These are phyloP conservation scores for Monochamus saltuarius DNA, from an alignment of 1,140 invertebrate species.

Conservation along the genomic window DNA sequence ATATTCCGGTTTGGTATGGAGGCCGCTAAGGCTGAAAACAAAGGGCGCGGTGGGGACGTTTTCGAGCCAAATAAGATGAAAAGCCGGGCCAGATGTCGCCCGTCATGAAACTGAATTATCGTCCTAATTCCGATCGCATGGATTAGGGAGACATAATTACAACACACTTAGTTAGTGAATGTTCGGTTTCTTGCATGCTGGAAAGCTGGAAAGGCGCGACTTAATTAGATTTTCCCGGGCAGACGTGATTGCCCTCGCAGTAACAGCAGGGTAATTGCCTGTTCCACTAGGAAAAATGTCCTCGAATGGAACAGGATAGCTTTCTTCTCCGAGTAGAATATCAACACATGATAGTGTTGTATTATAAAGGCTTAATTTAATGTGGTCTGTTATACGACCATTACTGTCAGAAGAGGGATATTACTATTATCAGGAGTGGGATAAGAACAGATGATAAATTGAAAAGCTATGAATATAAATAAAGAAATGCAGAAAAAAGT, in stretches of 20 bases:
- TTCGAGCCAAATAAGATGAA: neutral
- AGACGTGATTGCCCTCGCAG: conserved; percentile 27
- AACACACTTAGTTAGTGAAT: conserved; percentile 27
- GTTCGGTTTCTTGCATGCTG: conserved; percentile 25
- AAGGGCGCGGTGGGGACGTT: neutral
- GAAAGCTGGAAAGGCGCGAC: conserved; percentile 11
- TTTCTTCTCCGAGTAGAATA: too few species aligned
- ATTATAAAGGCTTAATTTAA: too few species aligned
- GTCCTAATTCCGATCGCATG: conserved; percentile 35
- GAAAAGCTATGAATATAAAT: too few species aligned
- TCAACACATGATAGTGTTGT: too few species aligned
- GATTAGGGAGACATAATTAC: conserved; percentile 30
- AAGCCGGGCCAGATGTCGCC: conserved; percentile 24
- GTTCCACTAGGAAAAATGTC: too few species aligned
- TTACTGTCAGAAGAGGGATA: too few species aligned
- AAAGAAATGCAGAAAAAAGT: too few species aligned
- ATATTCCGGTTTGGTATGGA: neutral
- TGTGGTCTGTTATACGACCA: too few species aligned
- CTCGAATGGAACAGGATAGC: too few species aligned
- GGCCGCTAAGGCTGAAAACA: neutral
- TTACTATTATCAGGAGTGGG: too few species aligned
- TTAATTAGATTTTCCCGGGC: conserved; percentile 27
- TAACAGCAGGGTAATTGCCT: too few species aligned
- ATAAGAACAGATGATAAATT: too few species aligned
- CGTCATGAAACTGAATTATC: conserved; percentile 35